These are phyloP conservation scores for Engraulis encrasicolus DNA, from an alignment of 2,113 vertebrate species.

Conservation along the genomic window DNA sequence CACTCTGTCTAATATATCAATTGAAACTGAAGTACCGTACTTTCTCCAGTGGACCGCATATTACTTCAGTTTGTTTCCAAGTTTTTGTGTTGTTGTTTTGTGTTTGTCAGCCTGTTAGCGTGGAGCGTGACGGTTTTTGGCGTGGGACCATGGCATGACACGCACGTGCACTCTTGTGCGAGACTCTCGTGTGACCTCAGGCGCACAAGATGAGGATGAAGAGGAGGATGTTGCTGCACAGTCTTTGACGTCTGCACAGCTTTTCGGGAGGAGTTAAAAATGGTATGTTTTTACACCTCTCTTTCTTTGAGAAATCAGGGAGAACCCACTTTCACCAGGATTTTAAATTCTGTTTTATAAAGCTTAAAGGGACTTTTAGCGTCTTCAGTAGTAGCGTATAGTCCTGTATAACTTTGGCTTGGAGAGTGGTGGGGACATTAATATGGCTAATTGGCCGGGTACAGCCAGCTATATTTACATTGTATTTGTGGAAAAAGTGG, in stretches of 20 bases:
- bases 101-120: neutral
- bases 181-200: neutral
- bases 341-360: too few relatives aligned
- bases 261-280: conserved; percentile 52
- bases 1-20: neutral
- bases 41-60: neutral
- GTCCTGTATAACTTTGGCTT: too few relatives aligned
- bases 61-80: neutral
- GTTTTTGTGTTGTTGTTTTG: neutral
- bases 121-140: neutral
- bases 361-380: too few relatives aligned
- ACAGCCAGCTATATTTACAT: too few relatives aligned
- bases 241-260: conserved; percentile 35
- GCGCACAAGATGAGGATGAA: neutral
- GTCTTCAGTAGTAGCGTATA: too few relatives aligned
- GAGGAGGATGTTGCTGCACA: neutral
- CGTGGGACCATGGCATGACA: neutral
- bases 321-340: too few relatives aligned
- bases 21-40: neutral
- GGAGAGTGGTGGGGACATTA: too few relatives aligned
- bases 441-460: too few relatives aligned
- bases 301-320: too few relatives aligned
- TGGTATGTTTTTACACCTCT: neutral
- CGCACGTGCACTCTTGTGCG: neutral
- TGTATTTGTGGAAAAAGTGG: too few relatives aligned